Evolutionary conservation across 2,797 vertebrate species (phyloP), one percentile per base, ranked within the genome.

Genomic region (Dendrocincla fuliginosa): DNA sequence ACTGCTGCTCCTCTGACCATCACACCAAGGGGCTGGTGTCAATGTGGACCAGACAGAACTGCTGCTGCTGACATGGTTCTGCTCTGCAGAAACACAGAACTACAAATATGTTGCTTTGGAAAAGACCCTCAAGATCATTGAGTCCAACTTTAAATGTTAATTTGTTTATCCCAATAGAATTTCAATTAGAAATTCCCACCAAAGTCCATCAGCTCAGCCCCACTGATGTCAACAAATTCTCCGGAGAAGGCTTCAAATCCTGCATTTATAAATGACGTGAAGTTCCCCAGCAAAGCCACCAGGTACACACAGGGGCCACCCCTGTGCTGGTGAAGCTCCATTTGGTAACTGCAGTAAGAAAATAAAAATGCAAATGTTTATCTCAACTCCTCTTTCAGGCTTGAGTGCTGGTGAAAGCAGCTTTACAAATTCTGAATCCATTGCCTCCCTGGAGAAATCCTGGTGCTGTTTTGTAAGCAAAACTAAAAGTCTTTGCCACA

Each of bases 281-380:
- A 61, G 53, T 55, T 68, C 61, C 69, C 47, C 86, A 75, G 77
- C 47, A 47, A 67, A 75, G 32, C 30, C 65, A 33, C 44, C 65
- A 71, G 52, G 44, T 71, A 97, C 97, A 97, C 97, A 98, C 97
- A 98, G 98, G 97, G 98, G 91, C 98, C 97, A 56, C 96, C 94
- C 96, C 95, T 63, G 93, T 70, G 92, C 97, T 97, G 96, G 97
- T 97, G 97, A 98, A 98, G 97, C 97, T 97, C 98, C 97, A 95
- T 98, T 97, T 97, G 97, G 98, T 97, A 91, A 88, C 97, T 93
- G 97, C 55, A 78, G 86, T 57, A 13, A 90, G 67, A 81, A 96
- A 95, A 89, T 50, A 57, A 74, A 91, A 89, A 95, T 89, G 89
- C 96, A 96, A 97, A 86, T 55, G 94, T 95, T 94, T 97, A 91